Evolutionary conservation across 2,797 vertebrate genomes (phyloP).

Genomic region (Takifugu ocellatus): DNA sequence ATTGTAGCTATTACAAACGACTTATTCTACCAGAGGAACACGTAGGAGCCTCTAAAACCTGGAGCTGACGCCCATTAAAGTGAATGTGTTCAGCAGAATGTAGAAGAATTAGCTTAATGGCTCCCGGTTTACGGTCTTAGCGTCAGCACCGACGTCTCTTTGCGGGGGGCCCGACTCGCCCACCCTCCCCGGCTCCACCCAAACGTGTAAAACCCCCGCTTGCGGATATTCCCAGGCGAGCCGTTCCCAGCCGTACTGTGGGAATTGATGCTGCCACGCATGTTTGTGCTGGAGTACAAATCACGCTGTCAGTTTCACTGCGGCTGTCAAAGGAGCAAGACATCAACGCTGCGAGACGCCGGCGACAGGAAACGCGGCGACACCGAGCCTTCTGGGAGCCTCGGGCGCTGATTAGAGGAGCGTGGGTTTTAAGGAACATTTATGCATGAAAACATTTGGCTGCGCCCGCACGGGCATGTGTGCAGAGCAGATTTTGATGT

Average conservation of each 20-base stretch:
- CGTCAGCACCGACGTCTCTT: conserved; percentile 21
- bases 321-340: conserved; percentile 58
- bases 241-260: conserved; percentile 27
- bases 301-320: conserved; percentile 59
- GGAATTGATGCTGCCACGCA: conserved; percentile 50
- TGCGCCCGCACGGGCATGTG: background rate
- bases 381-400: conserved; percentile 39
- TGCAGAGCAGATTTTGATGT: background rate
- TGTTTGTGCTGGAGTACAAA: conserved; percentile 63
- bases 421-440: background rate
- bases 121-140: background rate
- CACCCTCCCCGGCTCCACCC: conserved; percentile 24
- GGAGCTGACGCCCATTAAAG: too few species aligned
- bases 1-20: too few species aligned
- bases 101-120: too few species aligned
- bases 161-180: conserved; percentile 16
- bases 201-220: conserved; percentile 39
- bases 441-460: conserved; percentile 1
- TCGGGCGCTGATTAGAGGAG: conserved; percentile 32
- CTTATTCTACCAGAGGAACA: too few species aligned
- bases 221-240: conserved; percentile 21
- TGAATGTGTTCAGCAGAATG: too few species aligned
- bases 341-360: conserved; percentile 42
- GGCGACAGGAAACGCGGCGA: conserved; percentile 40
- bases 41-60: too few species aligned